Percentiles rank a stretch among this genome's conserved stretches.
These are phyloP conservation scores for Drosophila pectinifera DNA, from an alignment of 1,140 invertebrate genomes.

Conservation along the genomic window DNA sequence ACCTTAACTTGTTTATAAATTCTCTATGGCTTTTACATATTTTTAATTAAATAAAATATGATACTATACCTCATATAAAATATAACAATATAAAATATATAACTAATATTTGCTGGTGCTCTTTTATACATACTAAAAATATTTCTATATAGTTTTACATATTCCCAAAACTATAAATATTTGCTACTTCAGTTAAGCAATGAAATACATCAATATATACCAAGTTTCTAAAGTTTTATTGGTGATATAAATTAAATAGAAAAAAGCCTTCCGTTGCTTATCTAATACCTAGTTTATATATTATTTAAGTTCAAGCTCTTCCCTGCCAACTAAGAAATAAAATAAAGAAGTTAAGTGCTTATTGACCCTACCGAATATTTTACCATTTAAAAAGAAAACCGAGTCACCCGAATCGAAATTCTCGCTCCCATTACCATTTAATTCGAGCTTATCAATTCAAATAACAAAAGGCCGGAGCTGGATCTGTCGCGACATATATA, in stretches of 20 bases:
- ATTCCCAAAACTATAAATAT: neutral
- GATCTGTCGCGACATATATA: slow-evolving; percentile 40
- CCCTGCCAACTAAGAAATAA: neutral
- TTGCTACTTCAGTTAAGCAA: neutral
- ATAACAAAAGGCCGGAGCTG: slow-evolving; percentile 33
- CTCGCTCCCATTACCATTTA: slow-evolving; percentile 59
- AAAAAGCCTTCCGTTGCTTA: neutral
- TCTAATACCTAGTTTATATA: neutral
- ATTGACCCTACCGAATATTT: slow-evolving; percentile 10
- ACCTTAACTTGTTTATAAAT: no score
- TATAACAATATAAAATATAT: no score
- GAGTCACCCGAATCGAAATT: neutral
- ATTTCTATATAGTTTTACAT: neutral
- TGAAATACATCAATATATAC: neutral
- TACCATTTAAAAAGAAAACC: neutral
- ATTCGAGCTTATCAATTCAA: slow-evolving; percentile 47
- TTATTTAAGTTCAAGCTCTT: neutral
- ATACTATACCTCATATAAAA: no score
- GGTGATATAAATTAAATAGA: no score
- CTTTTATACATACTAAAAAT: neutral
- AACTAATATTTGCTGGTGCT: no score
- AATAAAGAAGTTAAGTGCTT: slow-evolving; percentile 19
- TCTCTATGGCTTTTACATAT: no score
- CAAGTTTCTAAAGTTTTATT: no score
- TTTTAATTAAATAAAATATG: no score